Base-by-base conservation (phyloP, 2,888 invertebrate species). In the Eristalis intricaria region DNA sequence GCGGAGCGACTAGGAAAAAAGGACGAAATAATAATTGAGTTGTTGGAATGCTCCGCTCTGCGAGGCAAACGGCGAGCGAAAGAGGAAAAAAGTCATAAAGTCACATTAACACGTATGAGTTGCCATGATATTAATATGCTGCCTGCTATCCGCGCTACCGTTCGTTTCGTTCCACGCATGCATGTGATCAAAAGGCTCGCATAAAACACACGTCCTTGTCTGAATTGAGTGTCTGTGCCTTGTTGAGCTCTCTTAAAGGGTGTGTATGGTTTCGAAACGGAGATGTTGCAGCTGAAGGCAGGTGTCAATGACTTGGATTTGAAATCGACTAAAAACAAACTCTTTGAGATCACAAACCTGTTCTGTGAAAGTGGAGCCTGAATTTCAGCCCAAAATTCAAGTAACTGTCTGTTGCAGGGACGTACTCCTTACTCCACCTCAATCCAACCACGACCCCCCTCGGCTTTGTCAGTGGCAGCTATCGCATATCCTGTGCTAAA, bases 101-200 rank as follows among this genome's bases (percentile, higher is more conserved):
- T 89, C 89, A 89, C 89, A 89, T 89, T 89, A 89, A 89, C 89
- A 89, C 89, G 89, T 89, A 89, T 89, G 89, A 89, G 89, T 89
- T 89, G 81, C 84, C 84, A 88, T 69, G 84, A 88, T 88, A 88
- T 88, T 88, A 88, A 88, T 88, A 88, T 88, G 84, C 80, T 65
- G 73, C 73, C 78, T 86, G 73, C 66, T 58, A 64, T 73, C 70
- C 77, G 77, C 40, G 76, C 60, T 58, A 65, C 19, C 65, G 69
- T 61, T 32, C 56, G 63, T 32, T 32, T 32, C 32, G 8, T 8
- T 32, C 78, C 74, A 71, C 75, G 66, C 66, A 80, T 87, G 80
- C 79, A 80, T 80, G 81, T 83, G 75, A 82, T 78, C 74, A 71
- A 79, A 79, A 71, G 43, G 64, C 64, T 40, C 78, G 79, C 75